A percentile compares a stretch with the other conserved stretches of the same genome.
Conservation (phyloP, 2,797 vertebrate genomes). For the Sciurus vulgaris region DNA sequence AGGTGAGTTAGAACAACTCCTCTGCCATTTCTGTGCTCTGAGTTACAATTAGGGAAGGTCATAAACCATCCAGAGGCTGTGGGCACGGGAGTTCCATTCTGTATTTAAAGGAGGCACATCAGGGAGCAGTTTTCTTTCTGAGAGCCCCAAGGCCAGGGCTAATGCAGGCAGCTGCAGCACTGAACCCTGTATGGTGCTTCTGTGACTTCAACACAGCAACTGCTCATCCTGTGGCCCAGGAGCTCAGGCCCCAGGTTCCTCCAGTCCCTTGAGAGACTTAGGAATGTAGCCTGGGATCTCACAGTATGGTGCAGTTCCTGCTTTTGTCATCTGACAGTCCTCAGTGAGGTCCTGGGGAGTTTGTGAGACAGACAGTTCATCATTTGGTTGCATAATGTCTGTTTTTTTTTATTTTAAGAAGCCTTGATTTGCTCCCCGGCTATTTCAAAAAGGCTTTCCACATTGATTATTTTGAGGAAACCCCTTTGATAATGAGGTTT, state of each 20-base stretch:
- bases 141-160: neutral
- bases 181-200: neutral
- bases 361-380: neutral
- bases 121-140: neutral
- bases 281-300: neutral
- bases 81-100: neutral
- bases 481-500: neutral
- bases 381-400: neutral
- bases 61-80: neutral
- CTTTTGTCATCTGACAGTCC: too few species aligned
- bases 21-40: neutral
- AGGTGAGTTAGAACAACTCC: neutral
- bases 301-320: neutral
- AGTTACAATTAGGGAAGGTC: neutral
- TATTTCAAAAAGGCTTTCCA: conserved; percentile 40
- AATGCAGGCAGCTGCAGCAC: neutral
- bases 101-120: neutral
- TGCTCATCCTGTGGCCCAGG: neutral
- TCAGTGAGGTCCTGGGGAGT: neutral
- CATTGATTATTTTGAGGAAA: neutral
- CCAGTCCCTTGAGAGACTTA: neutral
- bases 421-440: neutral
- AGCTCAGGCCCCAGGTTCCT: neutral
- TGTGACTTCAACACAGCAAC: neutral
- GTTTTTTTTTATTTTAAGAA: neutral